Evolutionary conservation across 2,888 invertebrate species (phyloP).

Genomic region (Luperina nickerlii): DNA sequence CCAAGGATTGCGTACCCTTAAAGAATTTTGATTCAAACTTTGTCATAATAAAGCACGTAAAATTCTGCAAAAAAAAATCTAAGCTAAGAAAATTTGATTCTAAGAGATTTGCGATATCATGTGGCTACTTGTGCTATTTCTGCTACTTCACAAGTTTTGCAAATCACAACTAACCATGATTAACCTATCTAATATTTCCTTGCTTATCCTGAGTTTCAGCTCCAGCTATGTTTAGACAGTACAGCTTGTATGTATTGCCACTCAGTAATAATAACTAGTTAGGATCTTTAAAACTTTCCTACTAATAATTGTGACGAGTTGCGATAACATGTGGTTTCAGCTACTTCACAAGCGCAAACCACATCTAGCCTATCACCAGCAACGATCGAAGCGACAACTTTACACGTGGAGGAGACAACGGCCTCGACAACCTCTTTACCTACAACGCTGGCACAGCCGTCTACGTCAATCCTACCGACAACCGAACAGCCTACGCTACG

Average conservation of each 20-base stretch:
- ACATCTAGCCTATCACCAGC: constrained; percentile 16
- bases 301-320: constrained; percentile 42
- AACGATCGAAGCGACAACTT: constrained; percentile 23
- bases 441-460: constrained; percentile 9
- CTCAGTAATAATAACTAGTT: background rate
- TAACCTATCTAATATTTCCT: background rate
- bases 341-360: constrained; percentile 33
- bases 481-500: background rate
- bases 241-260: background rate
- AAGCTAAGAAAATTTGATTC: background rate
- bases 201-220: background rate
- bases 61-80: background rate
- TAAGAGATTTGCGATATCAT: too few species aligned
- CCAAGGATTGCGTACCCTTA: background rate
- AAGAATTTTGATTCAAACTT: background rate
- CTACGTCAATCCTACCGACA: background rate
- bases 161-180: background rate
- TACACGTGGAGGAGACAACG: constrained; percentile 12
- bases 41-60: background rate
- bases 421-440: background rate
- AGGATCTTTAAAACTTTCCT: constrained; percentile 2
- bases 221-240: background rate
- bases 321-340: constrained; percentile 58
- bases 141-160: background rate
- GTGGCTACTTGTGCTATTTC: too few species aligned